These are phyloP conservation scores for Scaptomyza graminum DNA, from an alignment of 1,140 invertebrate genomes.

Conservation along the genomic window DNA sequence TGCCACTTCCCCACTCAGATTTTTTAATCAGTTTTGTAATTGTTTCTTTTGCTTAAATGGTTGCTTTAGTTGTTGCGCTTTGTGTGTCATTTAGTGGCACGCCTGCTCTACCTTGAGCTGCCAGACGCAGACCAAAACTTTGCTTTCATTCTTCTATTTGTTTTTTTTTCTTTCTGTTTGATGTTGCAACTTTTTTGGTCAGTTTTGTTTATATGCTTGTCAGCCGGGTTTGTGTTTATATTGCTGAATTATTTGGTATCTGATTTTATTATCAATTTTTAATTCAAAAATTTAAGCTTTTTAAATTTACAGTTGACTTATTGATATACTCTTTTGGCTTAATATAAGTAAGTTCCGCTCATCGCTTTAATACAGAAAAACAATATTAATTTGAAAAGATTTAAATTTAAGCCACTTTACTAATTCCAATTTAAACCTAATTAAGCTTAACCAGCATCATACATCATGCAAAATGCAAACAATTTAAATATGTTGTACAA, in stretches of 20 bases:
- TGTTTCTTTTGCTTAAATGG: constrained; percentile 57
- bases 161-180: constrained; percentile 9
- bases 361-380: background rate
- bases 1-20: constrained; percentile 50
- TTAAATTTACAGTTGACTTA: background rate
- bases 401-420: background rate
- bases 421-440: background rate
- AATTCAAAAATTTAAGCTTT: background rate
- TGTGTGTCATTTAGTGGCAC: constrained; percentile 33
- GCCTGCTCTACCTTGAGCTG: constrained; percentile 71
- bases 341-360: background rate
- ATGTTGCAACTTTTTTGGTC: background rate
- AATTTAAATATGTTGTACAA: background rate
- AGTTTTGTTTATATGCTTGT: constrained; percentile 38
- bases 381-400: background rate
- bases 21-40: constrained; percentile 82
- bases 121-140: constrained; percentile 53
- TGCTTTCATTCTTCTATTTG: background rate
- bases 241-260: constrained; percentile 35
- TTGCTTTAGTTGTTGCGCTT: constrained; percentile 36
- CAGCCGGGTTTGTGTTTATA: constrained; percentile 32
- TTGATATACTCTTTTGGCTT: background rate
- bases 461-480: background rate
- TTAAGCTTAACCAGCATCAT: no score
- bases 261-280: constrained; percentile 3